phyloP scores from a whole-genome alignment of 2,797 vertebrate species.

The Argya squamiceps region DNA sequence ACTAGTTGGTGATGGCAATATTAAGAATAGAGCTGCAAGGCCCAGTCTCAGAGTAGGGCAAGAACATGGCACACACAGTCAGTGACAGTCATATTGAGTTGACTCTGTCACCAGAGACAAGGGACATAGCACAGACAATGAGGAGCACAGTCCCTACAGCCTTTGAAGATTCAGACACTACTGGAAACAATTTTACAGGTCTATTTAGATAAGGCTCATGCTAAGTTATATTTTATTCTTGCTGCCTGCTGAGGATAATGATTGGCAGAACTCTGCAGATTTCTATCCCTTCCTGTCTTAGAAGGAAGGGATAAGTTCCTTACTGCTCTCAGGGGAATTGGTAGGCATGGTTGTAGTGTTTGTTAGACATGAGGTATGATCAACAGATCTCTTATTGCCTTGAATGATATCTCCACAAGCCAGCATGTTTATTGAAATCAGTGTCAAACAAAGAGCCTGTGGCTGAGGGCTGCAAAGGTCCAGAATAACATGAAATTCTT shows the following conservation, averaged over 20 bases:
- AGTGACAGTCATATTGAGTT: not conserved
- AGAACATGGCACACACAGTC: not conserved
- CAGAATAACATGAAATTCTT: not conserved
- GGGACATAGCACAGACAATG: not conserved
- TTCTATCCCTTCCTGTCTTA: not conserved
- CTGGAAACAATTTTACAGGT: not conserved
- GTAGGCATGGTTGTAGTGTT: not conserved
- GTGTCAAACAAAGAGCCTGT: not conserved
- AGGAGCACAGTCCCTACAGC: not conserved
- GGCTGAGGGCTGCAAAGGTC: not conserved
- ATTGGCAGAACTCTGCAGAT: not conserved
- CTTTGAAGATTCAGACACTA: not conserved
- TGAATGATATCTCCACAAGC: constrained; percentile 10
- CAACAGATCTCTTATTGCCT: not conserved
- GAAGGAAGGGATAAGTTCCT: not conserved
- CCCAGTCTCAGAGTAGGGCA: not conserved
- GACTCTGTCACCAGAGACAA: not conserved
- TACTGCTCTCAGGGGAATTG: not conserved
- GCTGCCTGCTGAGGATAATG: not conserved
- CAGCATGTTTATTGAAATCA: not conserved
- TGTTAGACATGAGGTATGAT: not conserved
- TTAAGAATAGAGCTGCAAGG: not conserved
- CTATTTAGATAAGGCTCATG: not conserved
- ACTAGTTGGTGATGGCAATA: not conserved
- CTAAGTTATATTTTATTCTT: not conserved